Evolutionary conservation across 2,797 vertebrate genomes (phyloP).

Genomic region (Sebastes diaconus): DNA sequence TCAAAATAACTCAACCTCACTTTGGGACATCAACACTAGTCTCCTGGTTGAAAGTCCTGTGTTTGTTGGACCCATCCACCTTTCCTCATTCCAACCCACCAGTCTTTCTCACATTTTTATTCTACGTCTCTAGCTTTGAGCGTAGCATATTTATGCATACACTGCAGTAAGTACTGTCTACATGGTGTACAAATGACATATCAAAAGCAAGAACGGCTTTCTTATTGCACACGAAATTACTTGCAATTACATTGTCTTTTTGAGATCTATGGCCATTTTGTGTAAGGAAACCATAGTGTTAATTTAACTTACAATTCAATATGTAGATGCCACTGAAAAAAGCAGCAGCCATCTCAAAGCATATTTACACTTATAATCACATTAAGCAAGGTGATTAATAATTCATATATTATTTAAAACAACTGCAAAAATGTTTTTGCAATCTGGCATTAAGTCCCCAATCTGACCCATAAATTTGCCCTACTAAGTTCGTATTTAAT

Average conservation of each 20-base stretch:
- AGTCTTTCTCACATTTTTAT: no score
- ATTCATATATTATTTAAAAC: background rate
- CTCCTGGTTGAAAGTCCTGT: no score
- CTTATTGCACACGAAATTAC: background rate
- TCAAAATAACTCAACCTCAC: no score
- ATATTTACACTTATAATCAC: slow-evolving; percentile 18
- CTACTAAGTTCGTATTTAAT: background rate
- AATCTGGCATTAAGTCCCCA: background rate
- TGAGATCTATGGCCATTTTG: background rate
- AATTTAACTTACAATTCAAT: background rate
- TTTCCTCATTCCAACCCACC: no score
- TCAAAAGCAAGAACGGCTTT: background rate
- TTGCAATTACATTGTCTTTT: background rate
- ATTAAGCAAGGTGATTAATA: background rate
- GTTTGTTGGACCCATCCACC: no score
- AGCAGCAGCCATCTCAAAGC: slow-evolving; percentile 9
- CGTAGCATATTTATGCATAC: background rate
- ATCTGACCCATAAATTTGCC: background rate
- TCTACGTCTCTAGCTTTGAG: no score
- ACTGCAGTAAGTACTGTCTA: background rate
- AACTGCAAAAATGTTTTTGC: background rate
- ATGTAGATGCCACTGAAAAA: slow-evolving; percentile 28
- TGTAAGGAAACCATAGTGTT: background rate
- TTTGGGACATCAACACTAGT: no score
- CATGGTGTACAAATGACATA: background rate